Evolutionary conservation across 2,888 invertebrate species (phyloP).

Genomic region (Neocrepidodera transversa): DNA sequence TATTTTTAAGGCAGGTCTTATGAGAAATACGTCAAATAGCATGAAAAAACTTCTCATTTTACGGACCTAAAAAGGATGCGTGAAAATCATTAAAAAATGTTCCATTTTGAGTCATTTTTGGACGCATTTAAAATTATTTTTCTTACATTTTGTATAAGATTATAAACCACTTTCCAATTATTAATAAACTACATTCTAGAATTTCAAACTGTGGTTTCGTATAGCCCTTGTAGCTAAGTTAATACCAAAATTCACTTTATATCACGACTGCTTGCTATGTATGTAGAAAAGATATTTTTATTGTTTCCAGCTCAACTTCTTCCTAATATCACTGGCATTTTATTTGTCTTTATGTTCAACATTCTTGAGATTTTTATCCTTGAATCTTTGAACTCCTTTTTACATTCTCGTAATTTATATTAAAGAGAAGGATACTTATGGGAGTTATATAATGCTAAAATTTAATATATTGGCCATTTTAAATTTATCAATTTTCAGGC

Average conservation of each 20-base stretch:
- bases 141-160: no score
- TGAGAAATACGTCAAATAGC: no score
- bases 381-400: slow-evolving; percentile 7
- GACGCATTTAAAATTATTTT: no score
- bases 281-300: slow-evolving; percentile 23
- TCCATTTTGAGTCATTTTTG: no score
- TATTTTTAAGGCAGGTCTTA: no score
- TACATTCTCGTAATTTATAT: slow-evolving; percentile 11
- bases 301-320: slow-evolving; percentile 20
- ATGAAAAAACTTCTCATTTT: no score
- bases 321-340: slow-evolving; percentile 21
- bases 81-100: no score
- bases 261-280: slow-evolving; percentile 7
- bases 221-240: neutral
- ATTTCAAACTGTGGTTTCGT: no score
- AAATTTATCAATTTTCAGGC: no score
- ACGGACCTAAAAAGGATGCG: no score
- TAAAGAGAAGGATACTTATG: neutral
- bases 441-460: neutral
- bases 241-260: slow-evolving; percentile 7
- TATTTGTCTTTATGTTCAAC: slow-evolving; percentile 13
- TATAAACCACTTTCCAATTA: no score
- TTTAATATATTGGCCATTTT: slow-evolving; percentile 1
- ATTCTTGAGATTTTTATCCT: slow-evolving; percentile 19
- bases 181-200: no score